These are phyloP conservation scores for Tetrao urogallus DNA, from an alignment of 2,113 vertebrate species.

Conservation along the genomic window DNA sequence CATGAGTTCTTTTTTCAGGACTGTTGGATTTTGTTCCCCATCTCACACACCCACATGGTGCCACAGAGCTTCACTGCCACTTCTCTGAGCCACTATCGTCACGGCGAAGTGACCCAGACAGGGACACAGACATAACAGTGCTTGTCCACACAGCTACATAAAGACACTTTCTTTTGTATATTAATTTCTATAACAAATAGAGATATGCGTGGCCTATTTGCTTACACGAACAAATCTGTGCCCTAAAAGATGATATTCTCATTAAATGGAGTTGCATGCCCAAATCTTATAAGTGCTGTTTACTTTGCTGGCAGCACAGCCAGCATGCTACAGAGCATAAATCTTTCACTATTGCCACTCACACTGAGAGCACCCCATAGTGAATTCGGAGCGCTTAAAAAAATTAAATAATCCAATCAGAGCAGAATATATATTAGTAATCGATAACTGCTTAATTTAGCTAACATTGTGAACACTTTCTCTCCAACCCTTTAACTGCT, in stretches of 20 bases:
- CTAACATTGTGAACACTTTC: background rate
- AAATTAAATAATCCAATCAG: background rate
- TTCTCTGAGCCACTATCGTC: background rate
- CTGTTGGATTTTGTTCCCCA: background rate
- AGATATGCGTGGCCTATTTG: constrained; percentile 30
- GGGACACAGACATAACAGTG: background rate
- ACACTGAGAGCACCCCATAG: constrained; percentile 11
- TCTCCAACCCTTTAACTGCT: background rate
- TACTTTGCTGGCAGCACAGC: constrained; percentile 43
- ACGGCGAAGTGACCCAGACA: constrained; percentile 21
- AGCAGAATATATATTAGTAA: constrained; percentile 38
- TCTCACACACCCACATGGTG: background rate
- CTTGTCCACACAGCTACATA: constrained; percentile 30
- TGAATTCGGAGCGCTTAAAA: constrained; percentile 18
- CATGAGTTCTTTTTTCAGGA: background rate
- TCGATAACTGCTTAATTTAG: constrained; percentile 51
- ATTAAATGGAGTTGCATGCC: constrained; percentile 51
- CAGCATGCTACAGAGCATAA: background rate
- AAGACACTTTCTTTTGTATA: constrained; percentile 34
- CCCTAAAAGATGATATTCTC: constrained; percentile 62
- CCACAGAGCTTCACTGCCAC: background rate
- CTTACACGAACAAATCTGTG: constrained; percentile 47
- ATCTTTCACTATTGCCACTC: constrained; percentile 46
- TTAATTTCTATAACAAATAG: constrained; percentile 61
- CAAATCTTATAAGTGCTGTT: constrained; percentile 57